Percentiles rank a stretch among this genome's conserved stretches.
phyloP scores from a whole-genome alignment of 2,797 vertebrate species.

The Mormyrus proboscirostris region DNA sequence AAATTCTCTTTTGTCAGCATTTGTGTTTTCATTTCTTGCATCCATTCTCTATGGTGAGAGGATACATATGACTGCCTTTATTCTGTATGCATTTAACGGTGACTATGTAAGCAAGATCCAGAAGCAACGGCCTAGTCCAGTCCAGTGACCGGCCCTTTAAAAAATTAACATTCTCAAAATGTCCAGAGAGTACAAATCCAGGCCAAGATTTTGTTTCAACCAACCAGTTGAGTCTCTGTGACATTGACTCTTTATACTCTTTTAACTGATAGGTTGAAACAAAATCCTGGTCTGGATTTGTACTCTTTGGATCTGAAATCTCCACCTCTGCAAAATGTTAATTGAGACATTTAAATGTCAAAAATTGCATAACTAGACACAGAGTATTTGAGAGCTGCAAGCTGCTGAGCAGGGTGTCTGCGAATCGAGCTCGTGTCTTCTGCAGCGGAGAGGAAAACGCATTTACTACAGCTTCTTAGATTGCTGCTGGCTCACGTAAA shows the following conservation, averaged over 20 bases:
- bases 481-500: neutral
- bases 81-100: neutral
- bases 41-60: neutral
- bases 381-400: neutral
- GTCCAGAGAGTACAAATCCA: neutral
- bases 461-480: neutral
- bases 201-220: neutral
- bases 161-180: neutral
- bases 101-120: neutral
- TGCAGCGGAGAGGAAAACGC: neutral
- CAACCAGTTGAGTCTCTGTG: neutral
- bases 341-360: conserved; percentile 8
- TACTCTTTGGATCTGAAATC: neutral
- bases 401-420: neutral
- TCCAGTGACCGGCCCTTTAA: neutral
- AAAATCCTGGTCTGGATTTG: neutral
- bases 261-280: neutral
- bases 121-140: neutral
- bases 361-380: neutral
- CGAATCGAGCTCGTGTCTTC: neutral
- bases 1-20: neutral
- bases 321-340: neutral
- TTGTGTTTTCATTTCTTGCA: neutral
- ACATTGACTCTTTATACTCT: neutral
- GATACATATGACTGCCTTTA: neutral